Base-by-base conservation (phyloP, 2,113 vertebrate species). In the Nestor notabilis region DNA sequence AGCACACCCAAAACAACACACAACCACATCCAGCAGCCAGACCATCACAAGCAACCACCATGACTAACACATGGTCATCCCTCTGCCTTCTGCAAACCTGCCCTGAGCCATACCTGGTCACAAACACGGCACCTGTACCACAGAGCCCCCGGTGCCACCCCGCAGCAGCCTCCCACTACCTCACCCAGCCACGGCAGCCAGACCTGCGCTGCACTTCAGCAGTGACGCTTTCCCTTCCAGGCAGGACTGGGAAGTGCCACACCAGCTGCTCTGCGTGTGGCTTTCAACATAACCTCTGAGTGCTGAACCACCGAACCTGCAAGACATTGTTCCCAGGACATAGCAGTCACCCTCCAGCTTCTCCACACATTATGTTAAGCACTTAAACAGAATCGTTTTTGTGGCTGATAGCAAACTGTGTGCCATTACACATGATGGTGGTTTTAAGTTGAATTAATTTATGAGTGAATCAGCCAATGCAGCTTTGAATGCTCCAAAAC, bases 101-200 rank as follows among this genome's bases (percentile, higher is more conserved):
- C 28, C 27, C 29, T 9, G 8, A 60, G 49, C 18, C 47, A 21
- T 2, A 35, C 12, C 70, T 6, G 11, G 25, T 33, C 1, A 2
- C 53, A 77, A 39, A 60, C 0, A 2, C 0, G 3, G 33, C 41
- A 53, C 28, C 33, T 41, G 18, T 5, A 35, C 25, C 37, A 23
- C 65, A 3, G 24, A 77, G 50, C 15, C 41, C 20, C 17, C 2
- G 0, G 28, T 23, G 64, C 29, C 71, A 69, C 25, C 11, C 21
- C 0, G n/a, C 50, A 86, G 41, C 55, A 71, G 63, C 21, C n/a
- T 53, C 18, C 14, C n/a, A 65, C 27, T 2, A 1, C 49, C 35
- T 43, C 0, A 0, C 25, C 49, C n/a, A 44, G 49, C 3, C 5
- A 2, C 5, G 9, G 37, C 0, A 2, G 52, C 33, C 11, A 4